Percentiles rank a stretch among this genome's conserved stretches.
Evolutionary conservation across 1,140 invertebrate species (phyloP).

Genomic region (Drosophila pseudoobscura): DNA sequence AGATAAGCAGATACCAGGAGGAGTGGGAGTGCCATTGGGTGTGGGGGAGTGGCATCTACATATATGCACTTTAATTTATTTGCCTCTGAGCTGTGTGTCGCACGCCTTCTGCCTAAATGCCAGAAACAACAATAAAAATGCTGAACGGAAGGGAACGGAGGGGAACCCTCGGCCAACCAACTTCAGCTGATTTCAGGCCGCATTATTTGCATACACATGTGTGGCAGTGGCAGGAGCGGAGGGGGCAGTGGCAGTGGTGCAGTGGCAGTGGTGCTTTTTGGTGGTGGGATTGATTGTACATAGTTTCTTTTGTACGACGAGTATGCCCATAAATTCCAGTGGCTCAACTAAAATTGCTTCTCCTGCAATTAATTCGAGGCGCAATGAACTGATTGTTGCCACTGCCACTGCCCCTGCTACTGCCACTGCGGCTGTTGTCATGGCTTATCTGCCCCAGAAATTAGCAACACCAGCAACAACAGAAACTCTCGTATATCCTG

Average conservation of each 20-base stretch:
- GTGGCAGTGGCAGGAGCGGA: background rate
- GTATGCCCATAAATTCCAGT: conserved; percentile 72
- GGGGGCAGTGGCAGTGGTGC: conserved; percentile 1
- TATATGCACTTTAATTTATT: conserved; percentile 62
- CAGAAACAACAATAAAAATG: conserved; percentile 41
- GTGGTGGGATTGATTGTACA: conserved; percentile 27
- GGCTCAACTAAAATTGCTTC: conserved; percentile 32
- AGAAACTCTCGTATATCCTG: background rate
- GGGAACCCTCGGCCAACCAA: background rate
- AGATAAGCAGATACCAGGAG: conserved; percentile 22
- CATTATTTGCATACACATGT: conserved; percentile 45
- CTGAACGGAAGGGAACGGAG: background rate
- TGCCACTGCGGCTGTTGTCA: conserved; percentile 29
- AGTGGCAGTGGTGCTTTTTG: background rate
- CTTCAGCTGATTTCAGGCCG: background rate
- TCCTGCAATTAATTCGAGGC: conserved; percentile 68
- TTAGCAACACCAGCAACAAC: conserved; percentile 34
- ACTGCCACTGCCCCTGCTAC: background rate
- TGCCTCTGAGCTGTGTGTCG: conserved; percentile 18
- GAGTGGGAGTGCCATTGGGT: background rate
- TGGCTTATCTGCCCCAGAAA: conserved; percentile 51
- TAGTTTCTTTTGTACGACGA: conserved; percentile 1
- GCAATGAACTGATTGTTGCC: conserved; percentile 36
- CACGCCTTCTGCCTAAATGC: conserved; percentile 18
- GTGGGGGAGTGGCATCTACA: background rate